A percentile compares a stretch with the other conserved stretches of the same genome.
These are phyloP conservation scores for Zophobas morio DNA, from an alignment of 1,140 invertebrate species.

Conservation along the genomic window DNA sequence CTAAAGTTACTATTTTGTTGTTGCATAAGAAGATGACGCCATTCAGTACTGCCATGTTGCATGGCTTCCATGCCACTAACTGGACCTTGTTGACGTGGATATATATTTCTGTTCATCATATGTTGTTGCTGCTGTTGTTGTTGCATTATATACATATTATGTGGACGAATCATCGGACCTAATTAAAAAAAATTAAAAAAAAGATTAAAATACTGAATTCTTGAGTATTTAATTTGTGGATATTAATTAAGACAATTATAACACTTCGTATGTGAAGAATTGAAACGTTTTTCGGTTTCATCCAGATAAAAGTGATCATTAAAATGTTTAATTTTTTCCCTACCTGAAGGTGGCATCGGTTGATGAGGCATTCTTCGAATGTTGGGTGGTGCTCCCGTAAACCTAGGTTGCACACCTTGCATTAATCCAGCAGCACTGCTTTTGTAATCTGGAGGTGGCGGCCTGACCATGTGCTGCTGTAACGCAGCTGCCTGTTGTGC, in stretches of 20 bases:
- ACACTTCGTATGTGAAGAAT: too few species aligned
- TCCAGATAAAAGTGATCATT: too few species aligned
- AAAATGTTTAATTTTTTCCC: not conserved
- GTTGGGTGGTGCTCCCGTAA: slow-evolving; percentile 68
- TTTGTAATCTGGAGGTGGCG: slow-evolving; percentile 85
- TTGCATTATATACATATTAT: slow-evolving; percentile 72
- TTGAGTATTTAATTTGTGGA: too few species aligned
- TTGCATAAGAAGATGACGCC: slow-evolving; percentile 82
- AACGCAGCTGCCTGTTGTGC: slow-evolving; percentile 56
- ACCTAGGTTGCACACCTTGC: slow-evolving; percentile 70
- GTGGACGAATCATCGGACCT: slow-evolving; percentile 80
- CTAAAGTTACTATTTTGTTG: slow-evolving; percentile 72
- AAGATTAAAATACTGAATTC: too few species aligned
- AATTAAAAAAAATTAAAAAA: not conserved
- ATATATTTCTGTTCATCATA: slow-evolving; percentile 66
- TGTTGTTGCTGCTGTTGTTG: slow-evolving; percentile 69
- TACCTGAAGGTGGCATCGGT: slow-evolving; percentile 78
- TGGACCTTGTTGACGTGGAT: slow-evolving; percentile 66
- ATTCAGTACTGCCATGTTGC: slow-evolving; percentile 69
- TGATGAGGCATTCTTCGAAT: slow-evolving; percentile 77
- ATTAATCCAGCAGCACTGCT: slow-evolving; percentile 75
- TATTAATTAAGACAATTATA: too few species aligned
- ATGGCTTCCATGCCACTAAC: slow-evolving; percentile 61
- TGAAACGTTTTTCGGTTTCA: too few species aligned
- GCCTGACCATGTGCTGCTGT: slow-evolving; percentile 68